Evolutionary conservation across 2,797 vertebrate genomes (phyloP), one percentile per base, ranked within the genome.

Genomic region (Decapterus maruadsi): DNA sequence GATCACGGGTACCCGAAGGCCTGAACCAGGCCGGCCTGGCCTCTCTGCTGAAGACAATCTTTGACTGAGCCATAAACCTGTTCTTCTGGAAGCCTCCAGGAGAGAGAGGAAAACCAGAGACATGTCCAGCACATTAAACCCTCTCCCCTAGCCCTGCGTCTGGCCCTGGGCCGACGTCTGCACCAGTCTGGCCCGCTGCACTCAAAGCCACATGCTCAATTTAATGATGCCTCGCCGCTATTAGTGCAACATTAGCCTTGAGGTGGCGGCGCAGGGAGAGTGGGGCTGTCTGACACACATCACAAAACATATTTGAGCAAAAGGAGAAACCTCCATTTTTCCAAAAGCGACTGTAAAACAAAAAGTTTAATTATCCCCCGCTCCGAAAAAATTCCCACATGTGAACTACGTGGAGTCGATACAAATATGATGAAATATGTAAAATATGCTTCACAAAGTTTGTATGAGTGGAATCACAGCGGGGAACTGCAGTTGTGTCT

Each of bases 81-180:
- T 78, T 91, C 87, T 80, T 72, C 26, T 81, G 53, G 82, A 90
- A 82, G 83, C 78, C 81, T 86, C 80, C 40, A 75, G 66, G 69
- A 91, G 48, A 74, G 68, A 89, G 92, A 94, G 73, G 74, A 91
- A 93, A 93, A 92, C 84, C 94, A 94, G 93, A 91, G 88, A 89
- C 87, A 59, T 76, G 86, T 87, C 84, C 67, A 62, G 62, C 17
- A 68, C 83, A 90, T 91, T 93, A 93, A 93, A 89, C 68, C 78
- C 79, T 87, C 85, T 87, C 70, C 75, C 81, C 64, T 75, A 75
- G 84, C 77, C 84, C 82, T 46, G 10, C 2, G 64, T 78, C 81
- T 88, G 87, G 84, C 83, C 77, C 68, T 78, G 75, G 79, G 71
- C 74, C 78, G 66, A 73, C n/a, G 57, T 86, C 87, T 88, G 81